Percentiles rank a stretch among this genome's conserved stretches.
These are phyloP conservation scores for Xerus rutilus DNA, from an alignment of 2,797 vertebrate genomes.

Conservation along the genomic window DNA sequence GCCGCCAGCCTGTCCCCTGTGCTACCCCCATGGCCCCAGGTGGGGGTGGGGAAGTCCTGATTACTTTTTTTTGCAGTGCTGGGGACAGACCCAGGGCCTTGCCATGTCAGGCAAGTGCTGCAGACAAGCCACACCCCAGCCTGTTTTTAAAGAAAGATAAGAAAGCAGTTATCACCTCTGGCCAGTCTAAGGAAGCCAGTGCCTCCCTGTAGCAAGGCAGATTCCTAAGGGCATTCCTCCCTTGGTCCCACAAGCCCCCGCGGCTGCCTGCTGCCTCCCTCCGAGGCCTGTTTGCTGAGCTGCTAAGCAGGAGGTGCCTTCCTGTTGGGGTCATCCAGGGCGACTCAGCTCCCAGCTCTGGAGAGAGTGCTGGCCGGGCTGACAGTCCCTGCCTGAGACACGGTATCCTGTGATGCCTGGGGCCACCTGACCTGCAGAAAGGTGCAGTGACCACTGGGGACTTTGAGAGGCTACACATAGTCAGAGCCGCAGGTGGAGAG, in stretches of 20 bases:
- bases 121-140: background rate
- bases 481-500: background rate
- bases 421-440: background rate
- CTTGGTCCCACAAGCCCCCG: background rate
- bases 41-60: rapidly evolving
- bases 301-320: too few relatives aligned
- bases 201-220: background rate
- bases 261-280: background rate
- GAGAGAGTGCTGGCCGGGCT: too few relatives aligned
- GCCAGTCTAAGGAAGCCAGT: background rate
- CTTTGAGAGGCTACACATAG: background rate
- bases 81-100: background rate
- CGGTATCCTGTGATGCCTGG: rapidly evolving
- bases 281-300: background rate
- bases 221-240: background rate
- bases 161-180: rapidly evolving
- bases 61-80: background rate
- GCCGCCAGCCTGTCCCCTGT: rapidly evolving
- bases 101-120: background rate
- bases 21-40: too few relatives aligned
- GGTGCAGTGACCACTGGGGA: background rate
- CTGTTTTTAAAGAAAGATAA: background rate
- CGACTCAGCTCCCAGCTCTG: too few relatives aligned
- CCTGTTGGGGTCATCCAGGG: too few relatives aligned
- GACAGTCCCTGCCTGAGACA: too few relatives aligned